Percentiles rank a stretch among this genome's conserved stretches.
phyloP scores from a whole-genome alignment of 2,888 invertebrate species.

The Empis livida region DNA sequence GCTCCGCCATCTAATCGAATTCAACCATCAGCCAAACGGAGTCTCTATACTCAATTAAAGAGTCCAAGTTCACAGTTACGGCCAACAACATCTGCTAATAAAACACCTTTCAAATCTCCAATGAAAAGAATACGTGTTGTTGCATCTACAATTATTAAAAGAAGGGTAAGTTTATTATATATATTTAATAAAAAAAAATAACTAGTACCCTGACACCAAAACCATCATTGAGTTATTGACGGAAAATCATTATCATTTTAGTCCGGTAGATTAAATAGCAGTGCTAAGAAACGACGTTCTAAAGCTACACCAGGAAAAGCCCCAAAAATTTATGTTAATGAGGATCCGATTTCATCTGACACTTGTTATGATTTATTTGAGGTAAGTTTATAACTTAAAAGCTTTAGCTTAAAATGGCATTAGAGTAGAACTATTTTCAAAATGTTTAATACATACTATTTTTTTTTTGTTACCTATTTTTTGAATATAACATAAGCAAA shows the following conservation, averaged over 20 bases:
- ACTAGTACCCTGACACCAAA: too few relatives aligned
- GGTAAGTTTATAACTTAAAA: too few relatives aligned
- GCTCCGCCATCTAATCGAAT: slow-evolving; percentile 8
- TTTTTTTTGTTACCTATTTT: too few relatives aligned
- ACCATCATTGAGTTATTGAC: too few relatives aligned
- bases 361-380: slow-evolving; percentile 12
- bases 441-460: too few relatives aligned
- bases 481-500: too few relatives aligned
- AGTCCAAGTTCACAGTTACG: slow-evolving; percentile 4
- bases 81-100: slow-evolving; percentile 8
- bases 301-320: too few relatives aligned
- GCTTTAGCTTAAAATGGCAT: too few relatives aligned
- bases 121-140: slow-evolving; percentile 21
- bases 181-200: too few relatives aligned
- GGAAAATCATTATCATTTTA: slow-evolving; percentile 2
- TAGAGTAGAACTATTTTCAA: too few relatives aligned
- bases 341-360: slow-evolving; percentile 9
- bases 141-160: slow-evolving; percentile 21
- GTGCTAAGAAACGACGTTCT: slow-evolving; percentile 17
- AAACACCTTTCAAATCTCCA: slow-evolving; percentile 18
- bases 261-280: slow-evolving; percentile 18
- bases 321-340: slow-evolving; percentile 5
- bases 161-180: too few relatives aligned
- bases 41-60: slow-evolving; percentile 15
- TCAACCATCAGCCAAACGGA: slow-evolving; percentile 25